Base-by-base conservation (phyloP, 2,888 invertebrate genomes). In the Druceiella hillmani region DNA sequence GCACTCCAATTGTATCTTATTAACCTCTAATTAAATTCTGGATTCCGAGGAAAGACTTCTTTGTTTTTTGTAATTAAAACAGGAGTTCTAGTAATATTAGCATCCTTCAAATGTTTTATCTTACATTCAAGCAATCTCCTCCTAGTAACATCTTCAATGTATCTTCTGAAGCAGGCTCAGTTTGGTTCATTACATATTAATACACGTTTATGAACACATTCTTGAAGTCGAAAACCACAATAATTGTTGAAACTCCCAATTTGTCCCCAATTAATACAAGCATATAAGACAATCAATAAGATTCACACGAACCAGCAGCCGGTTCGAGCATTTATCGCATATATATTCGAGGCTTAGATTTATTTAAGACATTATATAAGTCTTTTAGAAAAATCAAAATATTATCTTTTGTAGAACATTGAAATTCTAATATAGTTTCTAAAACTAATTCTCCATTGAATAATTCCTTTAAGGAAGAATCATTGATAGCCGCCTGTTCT, bases 141-240 rank as follows among this genome's bases (percentile, higher is more conserved):
- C 40, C 38, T 29, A 44, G 44, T 35, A 49, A 36, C 17, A 46
- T 27, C 40, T 48, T 46, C 32, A 46, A 36, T 7, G 45, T 47
- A 30, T 50, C 45, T 15, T 42, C 41, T 11, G 45, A 33, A 20
- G 33, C 25, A 2, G 46, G 46, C 40, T 48, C 45, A 41, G 36
- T 46, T 47, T 25, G 48, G 48, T 41, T 50, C 50, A 26, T 47
- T 47, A 45, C 44, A 46, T 36, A 43, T 35, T 7, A 47, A 31
- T n/a, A 50, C 43, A 4, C 48, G 14, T 17, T 32, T 28, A 36
- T 46, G 41, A 9, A 43, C 33, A 33, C 41, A 43, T 22, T 50
- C 47, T 34, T 44, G 36, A 24, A 48, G 41, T 2, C 46, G 46
- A 44, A 49, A 50, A 25, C 40, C 31, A 39, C 24, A 12, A 33